Evolutionary conservation across 92 coral and sea anemone species (phyloP).

Genomic region (Epizoanthus fatuus): DNA sequence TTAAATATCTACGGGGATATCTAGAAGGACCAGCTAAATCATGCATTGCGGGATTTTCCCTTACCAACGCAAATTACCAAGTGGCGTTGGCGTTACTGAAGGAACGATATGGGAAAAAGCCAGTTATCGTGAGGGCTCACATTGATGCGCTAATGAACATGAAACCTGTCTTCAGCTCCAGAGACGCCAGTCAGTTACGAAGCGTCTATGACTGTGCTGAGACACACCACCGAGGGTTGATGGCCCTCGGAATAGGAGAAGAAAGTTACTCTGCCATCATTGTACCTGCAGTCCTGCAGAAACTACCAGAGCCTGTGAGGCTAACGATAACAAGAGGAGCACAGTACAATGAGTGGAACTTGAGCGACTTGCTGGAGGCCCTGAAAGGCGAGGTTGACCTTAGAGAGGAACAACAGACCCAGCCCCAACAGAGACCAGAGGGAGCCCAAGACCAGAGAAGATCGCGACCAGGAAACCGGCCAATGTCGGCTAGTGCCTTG

Average conservation of each 20-base stretch:
- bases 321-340: slow-evolving; percentile 59
- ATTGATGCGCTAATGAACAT: slow-evolving; percentile 53
- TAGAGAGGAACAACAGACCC: slow-evolving; percentile 43
- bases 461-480: neutral
- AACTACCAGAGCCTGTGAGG: slow-evolving; percentile 43
- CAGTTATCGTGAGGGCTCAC: slow-evolving; percentile 52
- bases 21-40: slow-evolving; percentile 53
- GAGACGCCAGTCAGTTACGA: slow-evolving; percentile 34
- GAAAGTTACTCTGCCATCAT: slow-evolving; percentile 53
- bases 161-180: slow-evolving; percentile 14
- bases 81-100: slow-evolving; percentile 42
- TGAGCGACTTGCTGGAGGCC: slow-evolving; percentile 51
- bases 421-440: too few species aligned
- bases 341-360: slow-evolving; percentile 30
- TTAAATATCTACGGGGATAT: neutral
- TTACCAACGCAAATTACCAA: slow-evolving; percentile 51
- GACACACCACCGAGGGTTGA: slow-evolving; percentile 49
- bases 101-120: slow-evolving; percentile 41
- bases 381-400: slow-evolving; percentile 44
- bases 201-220: slow-evolving; percentile 39
- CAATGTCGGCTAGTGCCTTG: neutral
- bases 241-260: slow-evolving; percentile 19
- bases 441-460: neutral
- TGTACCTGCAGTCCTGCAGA: slow-evolving; percentile 57
- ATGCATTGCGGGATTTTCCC: slow-evolving; percentile 60